Evolutionary conservation across 2,888 invertebrate genomes (phyloP).

Genomic region (Amiota mariae): DNA sequence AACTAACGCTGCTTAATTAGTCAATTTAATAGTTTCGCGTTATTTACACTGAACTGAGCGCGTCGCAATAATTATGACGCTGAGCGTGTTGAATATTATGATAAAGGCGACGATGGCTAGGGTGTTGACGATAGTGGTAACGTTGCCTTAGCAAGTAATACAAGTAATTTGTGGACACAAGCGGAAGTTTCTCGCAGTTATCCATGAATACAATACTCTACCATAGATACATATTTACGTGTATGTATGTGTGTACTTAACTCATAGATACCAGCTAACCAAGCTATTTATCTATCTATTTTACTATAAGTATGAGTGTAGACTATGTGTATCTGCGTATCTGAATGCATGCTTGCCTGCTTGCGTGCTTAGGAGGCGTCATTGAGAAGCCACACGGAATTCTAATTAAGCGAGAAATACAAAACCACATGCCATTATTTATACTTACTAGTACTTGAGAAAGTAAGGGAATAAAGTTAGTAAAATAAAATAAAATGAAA

Average conservation of each 20-base stretch:
- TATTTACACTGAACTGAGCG: conserved; percentile 47
- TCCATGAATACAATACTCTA: background rate
- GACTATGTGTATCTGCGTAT: background rate
- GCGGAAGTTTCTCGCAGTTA: background rate
- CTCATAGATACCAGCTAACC: no score
- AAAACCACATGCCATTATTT: conserved; percentile 50
- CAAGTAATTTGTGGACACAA: background rate
- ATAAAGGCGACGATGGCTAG: conserved; percentile 35
- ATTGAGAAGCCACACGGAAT: conserved; percentile 44
- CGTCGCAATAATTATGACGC: conserved; percentile 10
- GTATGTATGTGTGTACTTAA: background rate
- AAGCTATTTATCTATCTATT: background rate
- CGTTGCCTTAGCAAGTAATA: background rate
- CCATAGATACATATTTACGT: background rate
- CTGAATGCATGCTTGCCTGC: background rate
- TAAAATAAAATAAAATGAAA: no score
- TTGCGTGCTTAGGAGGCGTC: conserved; percentile 2
- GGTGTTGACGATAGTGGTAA: conserved; percentile 29
- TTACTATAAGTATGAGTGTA: background rate
- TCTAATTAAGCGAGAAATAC: conserved; percentile 56
- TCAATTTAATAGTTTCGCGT: conserved; percentile 57
- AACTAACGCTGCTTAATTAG: conserved; percentile 57
- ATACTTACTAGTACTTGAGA: conserved; percentile 36
- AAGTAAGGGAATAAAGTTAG: background rate
- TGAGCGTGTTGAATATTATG: conserved; percentile 34